phyloP scores from a whole-genome alignment of 2,888 invertebrate species.

The Noctua janthe region DNA sequence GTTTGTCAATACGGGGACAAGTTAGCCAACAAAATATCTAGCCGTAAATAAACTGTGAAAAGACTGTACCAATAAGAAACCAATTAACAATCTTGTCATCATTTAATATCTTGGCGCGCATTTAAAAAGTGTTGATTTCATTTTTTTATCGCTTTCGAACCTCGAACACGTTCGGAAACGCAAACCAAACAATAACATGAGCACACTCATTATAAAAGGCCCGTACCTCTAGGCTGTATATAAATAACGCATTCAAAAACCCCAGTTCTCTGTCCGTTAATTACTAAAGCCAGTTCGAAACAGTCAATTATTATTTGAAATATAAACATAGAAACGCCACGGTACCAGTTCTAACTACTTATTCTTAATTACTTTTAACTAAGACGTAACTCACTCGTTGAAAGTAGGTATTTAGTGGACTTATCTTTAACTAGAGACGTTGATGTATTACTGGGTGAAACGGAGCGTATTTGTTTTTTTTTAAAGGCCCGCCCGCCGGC shows the following conservation, averaged over 20 bases:
- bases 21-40: background rate
- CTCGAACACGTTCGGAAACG: conserved; percentile 49
- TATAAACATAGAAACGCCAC: conserved; percentile 76
- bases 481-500: conserved; percentile 76
- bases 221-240: conserved; percentile 72
- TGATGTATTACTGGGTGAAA: conserved; percentile 85
- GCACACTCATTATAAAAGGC: conserved; percentile 72
- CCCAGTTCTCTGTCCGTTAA: conserved; percentile 84
- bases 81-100: conserved; percentile 28
- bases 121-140: conserved; percentile 51
- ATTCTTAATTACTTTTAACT: conserved; percentile 89
- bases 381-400: conserved; percentile 87
- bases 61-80: conserved; percentile 28
- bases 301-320: conserved; percentile 85
- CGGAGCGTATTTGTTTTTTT: conserved; percentile 76
- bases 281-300: conserved; percentile 79
- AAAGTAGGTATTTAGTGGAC: conserved; percentile 86
- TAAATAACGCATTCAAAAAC: conserved; percentile 76
- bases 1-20: background rate
- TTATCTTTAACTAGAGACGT: conserved; percentile 82
- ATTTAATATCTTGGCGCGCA: conserved; percentile 43
- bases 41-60: background rate
- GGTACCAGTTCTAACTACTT: conserved; percentile 82
- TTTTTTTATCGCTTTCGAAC: conserved; percentile 39
- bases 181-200: conserved; percentile 64